Conservation (phyloP, 2,888 invertebrate genomes). For the Megaustenia siamemsis region DNA sequence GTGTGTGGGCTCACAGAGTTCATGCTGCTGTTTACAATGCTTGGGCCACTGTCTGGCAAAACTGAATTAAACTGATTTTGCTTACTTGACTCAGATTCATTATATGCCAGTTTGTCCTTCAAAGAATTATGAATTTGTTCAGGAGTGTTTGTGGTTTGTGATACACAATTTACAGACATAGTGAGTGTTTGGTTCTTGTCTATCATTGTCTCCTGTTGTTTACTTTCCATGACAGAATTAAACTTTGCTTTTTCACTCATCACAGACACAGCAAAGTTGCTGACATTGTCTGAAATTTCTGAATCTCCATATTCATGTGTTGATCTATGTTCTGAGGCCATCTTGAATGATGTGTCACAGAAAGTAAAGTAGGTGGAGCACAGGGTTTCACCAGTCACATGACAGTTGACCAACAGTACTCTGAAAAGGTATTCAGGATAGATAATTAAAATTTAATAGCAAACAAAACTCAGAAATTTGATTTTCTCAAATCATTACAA, state of each 20-base stretch:
- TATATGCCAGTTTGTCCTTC: not conserved
- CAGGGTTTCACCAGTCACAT: constrained; percentile 32
- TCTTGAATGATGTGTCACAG: constrained; percentile 69
- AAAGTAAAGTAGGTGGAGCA: constrained; percentile 63
- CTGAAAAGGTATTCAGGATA: not conserved
- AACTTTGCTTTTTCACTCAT: constrained; percentile 15
- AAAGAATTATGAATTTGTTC: not conserved
- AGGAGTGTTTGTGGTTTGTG: not conserved
- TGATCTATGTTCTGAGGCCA: constrained; percentile 73
- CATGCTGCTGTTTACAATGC: not conserved
- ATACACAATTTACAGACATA: not conserved
- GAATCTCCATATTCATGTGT: constrained; percentile 77
- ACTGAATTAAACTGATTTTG: not conserved
- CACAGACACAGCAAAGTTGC: not conserved
- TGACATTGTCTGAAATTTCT: constrained; percentile 4
- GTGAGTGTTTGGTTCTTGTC: not conserved
- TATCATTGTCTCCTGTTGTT: not conserved
- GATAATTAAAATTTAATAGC: not conserved
- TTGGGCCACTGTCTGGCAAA: not conserved
- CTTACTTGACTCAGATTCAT: not conserved
- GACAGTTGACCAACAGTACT: constrained; percentile 11
- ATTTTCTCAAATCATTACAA: too few relatives aligned
- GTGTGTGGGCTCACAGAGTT: not conserved
- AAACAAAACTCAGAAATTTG: too few relatives aligned
- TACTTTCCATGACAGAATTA: not conserved